Evolutionary conservation across 2,888 invertebrate genomes (phyloP), one percentile per base, ranked within the genome.

Genomic region (Odontocolon sp.): DNA sequence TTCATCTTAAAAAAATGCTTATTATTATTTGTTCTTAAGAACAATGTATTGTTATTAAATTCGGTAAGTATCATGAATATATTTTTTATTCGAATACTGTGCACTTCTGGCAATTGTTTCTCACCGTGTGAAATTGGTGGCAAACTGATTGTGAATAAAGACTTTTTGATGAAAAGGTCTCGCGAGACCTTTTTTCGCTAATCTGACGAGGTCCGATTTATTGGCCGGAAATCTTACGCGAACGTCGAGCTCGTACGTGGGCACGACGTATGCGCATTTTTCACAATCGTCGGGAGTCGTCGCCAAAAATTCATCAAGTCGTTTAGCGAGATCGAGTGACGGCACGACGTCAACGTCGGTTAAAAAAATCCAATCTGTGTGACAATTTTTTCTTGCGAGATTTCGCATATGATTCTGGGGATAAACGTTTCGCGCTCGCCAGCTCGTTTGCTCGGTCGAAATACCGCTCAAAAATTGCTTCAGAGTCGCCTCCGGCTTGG

Each of bases 381-480:
- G 96, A 82, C 97, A 97, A 85, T 96, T 96, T 87, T 96, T 95
- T 63, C 97, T 91, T 0, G 97, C 97, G 66, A 97, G 90, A 89
- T 98, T 98, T 80, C 97, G 92, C 91, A 97, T 91, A 86, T 97
- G 96, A 87, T 97, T 98, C 91, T 97, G 97, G 0, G 97, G 97
- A 88, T 97, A 97, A 0, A 95, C 94, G 86, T 95, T 93, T 74
- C 94, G 93, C 50, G 94, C 91, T 64, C 96, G 92, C 96, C 96
- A 96, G 63, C 93, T 93, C 2, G 93, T 91, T 2, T 95, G 94
- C 59, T 94, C 94, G 0, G 92, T 90, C 1, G 93, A 91, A 36
- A 95, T 91, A 18, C 92, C 91, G 67, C 93, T 94, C 1, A 94
- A 89, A 11, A 96, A 91, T 45, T 91, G 90, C 74, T 92, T 92